These are phyloP conservation scores for Brachyopa scutellaris DNA, from an alignment of 2,888 invertebrate species.

Conservation along the genomic window DNA sequence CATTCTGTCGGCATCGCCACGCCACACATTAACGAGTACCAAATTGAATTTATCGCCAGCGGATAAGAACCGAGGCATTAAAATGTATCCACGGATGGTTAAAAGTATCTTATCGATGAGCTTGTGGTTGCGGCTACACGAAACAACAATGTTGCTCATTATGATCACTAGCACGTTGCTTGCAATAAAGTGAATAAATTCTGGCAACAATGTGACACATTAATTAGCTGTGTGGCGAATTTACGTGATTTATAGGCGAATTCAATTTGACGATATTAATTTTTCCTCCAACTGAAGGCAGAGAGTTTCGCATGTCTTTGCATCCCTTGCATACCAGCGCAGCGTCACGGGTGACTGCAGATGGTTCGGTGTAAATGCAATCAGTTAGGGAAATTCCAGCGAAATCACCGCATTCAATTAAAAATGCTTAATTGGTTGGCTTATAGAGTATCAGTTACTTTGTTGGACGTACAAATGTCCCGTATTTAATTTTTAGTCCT, in stretches of 20 bases:
- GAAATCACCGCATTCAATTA: no score
- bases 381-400: no score
- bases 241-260: constrained; percentile 44
- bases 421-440: no score
- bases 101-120: constrained; percentile 55
- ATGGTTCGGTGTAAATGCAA: no score
- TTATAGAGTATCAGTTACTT: no score
- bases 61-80: constrained; percentile 42
- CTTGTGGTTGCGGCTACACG: constrained; percentile 24
- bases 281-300: no score
- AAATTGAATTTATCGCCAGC: constrained; percentile 60
- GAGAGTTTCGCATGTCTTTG: no score
- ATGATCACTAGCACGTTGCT: constrained; percentile 9
- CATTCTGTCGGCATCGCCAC: no score
- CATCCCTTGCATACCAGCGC: no score
- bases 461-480: no score
- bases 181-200: constrained; percentile 47
- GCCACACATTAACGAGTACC: constrained; percentile 54
- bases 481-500: no score
- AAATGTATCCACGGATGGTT: constrained; percentile 42
- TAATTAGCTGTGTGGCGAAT: constrained; percentile 56
- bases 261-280: constrained; percentile 35
- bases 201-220: constrained; percentile 57
- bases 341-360: no score
- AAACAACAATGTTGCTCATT: constrained; percentile 52